Conservation (phyloP, 2,797 vertebrate species). For the Mormyrops boulengeri region DNA sequence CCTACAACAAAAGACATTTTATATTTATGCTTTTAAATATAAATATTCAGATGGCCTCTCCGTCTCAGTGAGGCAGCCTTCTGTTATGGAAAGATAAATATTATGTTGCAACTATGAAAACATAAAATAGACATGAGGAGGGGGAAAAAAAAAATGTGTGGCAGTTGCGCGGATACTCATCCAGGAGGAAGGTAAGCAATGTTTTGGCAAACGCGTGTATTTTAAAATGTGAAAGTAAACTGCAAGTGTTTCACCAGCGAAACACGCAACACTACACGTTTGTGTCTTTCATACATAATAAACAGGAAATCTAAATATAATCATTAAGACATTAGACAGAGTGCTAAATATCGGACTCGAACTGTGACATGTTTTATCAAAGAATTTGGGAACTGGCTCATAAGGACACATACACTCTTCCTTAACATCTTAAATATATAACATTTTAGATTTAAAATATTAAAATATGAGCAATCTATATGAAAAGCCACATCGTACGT, state of each 20-base stretch:
- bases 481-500: background rate
- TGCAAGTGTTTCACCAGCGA: slow-evolving; percentile 52
- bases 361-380: slow-evolving; percentile 32
- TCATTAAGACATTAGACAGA: slow-evolving; percentile 72
- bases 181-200: slow-evolving; percentile 60
- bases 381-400: background rate
- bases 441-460: background rate
- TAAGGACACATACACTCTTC: background rate
- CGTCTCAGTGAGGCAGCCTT: slow-evolving; percentile 69
- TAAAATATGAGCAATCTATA: background rate
- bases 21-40: slow-evolving; percentile 73
- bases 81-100: slow-evolving; percentile 78
- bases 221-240: slow-evolving; percentile 60
- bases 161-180: slow-evolving; percentile 50
- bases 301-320: slow-evolving; percentile 67
- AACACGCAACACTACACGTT: slow-evolving; percentile 31
- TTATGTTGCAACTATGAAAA: slow-evolving; percentile 81
- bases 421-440: background rate
- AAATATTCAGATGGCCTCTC: slow-evolving; percentile 74
- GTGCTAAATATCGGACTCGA: slow-evolving; percentile 65
- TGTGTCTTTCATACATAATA: slow-evolving; percentile 55
- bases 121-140: slow-evolving; percentile 68
- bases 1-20: slow-evolving; percentile 53
- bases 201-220: slow-evolving; percentile 60
- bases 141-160: slow-evolving; percentile 31